phyloP scores from a whole-genome alignment of 2,888 invertebrate genomes.

The Automeris io region DNA sequence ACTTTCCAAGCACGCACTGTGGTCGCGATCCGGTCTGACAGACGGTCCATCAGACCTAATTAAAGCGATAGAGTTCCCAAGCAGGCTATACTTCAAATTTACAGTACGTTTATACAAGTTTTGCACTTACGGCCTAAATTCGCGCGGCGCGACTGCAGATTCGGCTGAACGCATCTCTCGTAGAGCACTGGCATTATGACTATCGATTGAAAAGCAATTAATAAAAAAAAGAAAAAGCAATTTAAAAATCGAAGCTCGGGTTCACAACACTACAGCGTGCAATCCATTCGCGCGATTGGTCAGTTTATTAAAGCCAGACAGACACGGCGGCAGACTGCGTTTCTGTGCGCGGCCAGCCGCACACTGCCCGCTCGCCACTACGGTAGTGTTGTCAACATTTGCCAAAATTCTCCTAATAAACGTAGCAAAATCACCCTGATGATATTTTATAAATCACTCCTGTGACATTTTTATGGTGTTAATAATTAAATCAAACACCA shows the following conservation, averaged over 20 bases:
- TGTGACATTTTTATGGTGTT: too few relatives aligned
- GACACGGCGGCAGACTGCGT: slow-evolving; percentile 59
- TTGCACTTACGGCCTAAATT: slow-evolving; percentile 57
- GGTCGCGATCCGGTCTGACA: too few relatives aligned
- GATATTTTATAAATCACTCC: too few relatives aligned
- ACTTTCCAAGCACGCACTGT: too few relatives aligned
- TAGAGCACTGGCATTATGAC: slow-evolving; percentile 53
- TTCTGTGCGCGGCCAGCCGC: slow-evolving; percentile 62
- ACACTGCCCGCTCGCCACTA: slow-evolving; percentile 58
- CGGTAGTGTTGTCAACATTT: too few relatives aligned
- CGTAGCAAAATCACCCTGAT: too few relatives aligned
- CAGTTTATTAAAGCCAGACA: slow-evolving; percentile 33
- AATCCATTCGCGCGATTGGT: slow-evolving; percentile 43
- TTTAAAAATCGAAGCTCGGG: slow-evolving; percentile 41
- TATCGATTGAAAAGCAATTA: slow-evolving; percentile 19
- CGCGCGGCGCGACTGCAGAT: slow-evolving; percentile 47
- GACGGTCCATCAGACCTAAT: too few relatives aligned
- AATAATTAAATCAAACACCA: too few relatives aligned
- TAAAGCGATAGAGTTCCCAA: too few relatives aligned
- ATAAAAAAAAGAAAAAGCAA: background rate
- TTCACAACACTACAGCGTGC: slow-evolving; percentile 51
- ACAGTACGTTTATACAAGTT: slow-evolving; percentile 16
- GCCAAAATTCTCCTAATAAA: too few relatives aligned
- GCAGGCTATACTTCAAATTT: too few relatives aligned
- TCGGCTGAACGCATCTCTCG: slow-evolving; percentile 53